Base-by-base conservation (phyloP, 2,113 vertebrate genomes). In the Melanerpes aurifrons region DNA sequence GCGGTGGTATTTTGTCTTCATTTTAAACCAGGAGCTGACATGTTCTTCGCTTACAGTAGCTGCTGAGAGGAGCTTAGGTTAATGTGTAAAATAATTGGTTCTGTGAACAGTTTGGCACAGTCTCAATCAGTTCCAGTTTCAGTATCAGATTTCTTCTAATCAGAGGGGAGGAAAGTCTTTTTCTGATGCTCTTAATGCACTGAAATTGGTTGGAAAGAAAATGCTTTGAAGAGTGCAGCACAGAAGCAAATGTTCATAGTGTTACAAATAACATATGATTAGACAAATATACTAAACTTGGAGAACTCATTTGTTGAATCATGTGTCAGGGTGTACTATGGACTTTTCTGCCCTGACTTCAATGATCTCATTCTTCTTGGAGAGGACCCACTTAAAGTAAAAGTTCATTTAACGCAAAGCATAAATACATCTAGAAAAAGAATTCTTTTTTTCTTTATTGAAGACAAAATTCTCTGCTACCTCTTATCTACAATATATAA, bases 111-210 rank as follows among this genome's bases (percentile, higher is more conserved):
- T 86, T 96, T 77, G 91, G 48, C 84, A 66, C 69, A 69, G 53
- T 80, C 87, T 95, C 72, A 85, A 74, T 89, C 69, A 86, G 85
- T 86, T 89, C 87, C 80, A 84, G 47, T 89, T 89, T 91, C 58
- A 73, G 31, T 81, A 85, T 90, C 88, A 92, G 82, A 45, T 87
- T 94, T 89, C 90, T 93, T 87, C 91, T 96, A 91, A 94, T 91
- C 91, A 92, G 82, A 91, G 53, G 48, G 50, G 93, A 87, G 48
- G 48, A 28, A 43, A 86, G 48, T 61, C 62, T 96, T 94, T 88
- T 87, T 78, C 82, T 93, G 71, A 87, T 89, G 69, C 45, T 80
- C 74, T 88, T 3, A 78, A 31, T 72, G 61, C 81, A 57, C 32
- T 81, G 66, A 83, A 94, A 89, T 73, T 92, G 37, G 8, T 58